These are phyloP conservation scores for Phymorhynchus buccinoides DNA, from an alignment of 1,140 invertebrate species.

Conservation along the genomic window DNA sequence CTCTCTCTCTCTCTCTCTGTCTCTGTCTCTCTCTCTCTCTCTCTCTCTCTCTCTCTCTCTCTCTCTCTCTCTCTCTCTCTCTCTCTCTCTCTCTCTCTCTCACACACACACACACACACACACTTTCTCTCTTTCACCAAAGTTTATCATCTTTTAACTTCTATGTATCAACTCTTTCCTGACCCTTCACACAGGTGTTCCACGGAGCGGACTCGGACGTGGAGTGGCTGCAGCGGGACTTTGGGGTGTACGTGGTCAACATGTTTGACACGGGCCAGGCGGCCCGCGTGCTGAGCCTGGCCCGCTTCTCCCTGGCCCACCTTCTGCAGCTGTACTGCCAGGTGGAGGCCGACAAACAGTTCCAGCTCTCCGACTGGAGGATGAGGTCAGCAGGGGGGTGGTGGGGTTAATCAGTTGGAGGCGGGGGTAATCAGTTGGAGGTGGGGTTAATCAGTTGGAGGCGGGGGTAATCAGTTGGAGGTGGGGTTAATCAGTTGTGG, in stretches of 20 bases:
- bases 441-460: too few relatives aligned
- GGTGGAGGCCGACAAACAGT: conserved; percentile 88
- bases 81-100: too few relatives aligned
- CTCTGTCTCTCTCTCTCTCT: too few relatives aligned
- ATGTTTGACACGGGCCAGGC: conserved; percentile 97
- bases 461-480: too few relatives aligned
- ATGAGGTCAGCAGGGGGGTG: conserved; percentile 77
- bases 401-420: background rate
- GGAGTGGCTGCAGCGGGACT: conserved; percentile 95
- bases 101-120: too few relatives aligned
- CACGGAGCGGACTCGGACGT: conserved; percentile 94
- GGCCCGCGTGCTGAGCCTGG: conserved; percentile 81
- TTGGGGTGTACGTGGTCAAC: conserved; percentile 95
- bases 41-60: too few relatives aligned
- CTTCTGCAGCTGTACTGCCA: conserved; percentile 87
- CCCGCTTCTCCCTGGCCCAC: conserved; percentile 84
- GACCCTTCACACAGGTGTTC: conserved; percentile 80
- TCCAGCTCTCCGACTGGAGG: conserved; percentile 97
- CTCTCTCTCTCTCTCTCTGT: too few relatives aligned
- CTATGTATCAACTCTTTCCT: background rate
- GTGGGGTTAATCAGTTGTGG: too few relatives aligned
- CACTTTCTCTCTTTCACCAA: too few relatives aligned
- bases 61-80: too few relatives aligned
- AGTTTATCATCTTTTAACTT: too few relatives aligned
- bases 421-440: background rate